phyloP scores from a whole-genome alignment of 2,888 invertebrate genomes.

The Neocrepidodera transversa region DNA sequence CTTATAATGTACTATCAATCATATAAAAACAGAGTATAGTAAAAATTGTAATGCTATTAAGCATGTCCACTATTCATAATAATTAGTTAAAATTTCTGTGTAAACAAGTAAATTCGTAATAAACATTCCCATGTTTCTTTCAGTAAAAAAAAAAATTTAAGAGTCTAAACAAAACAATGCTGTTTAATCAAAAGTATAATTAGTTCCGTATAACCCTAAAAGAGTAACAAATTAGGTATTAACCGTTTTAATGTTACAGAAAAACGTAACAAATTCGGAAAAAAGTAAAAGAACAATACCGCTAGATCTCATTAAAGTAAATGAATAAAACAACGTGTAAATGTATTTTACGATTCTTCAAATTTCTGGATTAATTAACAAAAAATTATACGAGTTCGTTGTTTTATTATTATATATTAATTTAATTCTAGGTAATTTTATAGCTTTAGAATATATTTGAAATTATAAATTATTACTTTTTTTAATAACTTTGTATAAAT shows the following conservation, averaged over 20 bases:
- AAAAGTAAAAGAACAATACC: not conserved
- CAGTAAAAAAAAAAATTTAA: too few species aligned
- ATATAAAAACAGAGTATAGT: too few species aligned
- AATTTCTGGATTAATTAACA: slow-evolving; percentile 5
- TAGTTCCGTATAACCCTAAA: not conserved
- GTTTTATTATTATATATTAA: not conserved
- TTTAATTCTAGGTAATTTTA: not conserved
- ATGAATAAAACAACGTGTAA: not conserved
- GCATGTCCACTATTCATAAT: too few species aligned
- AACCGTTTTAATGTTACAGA: not conserved
- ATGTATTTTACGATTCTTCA: slow-evolving; percentile 1
- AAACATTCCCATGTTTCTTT: too few species aligned
- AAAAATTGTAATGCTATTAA: too few species aligned
- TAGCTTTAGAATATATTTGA: not conserved
- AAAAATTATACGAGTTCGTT: not conserved
- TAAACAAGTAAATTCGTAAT: too few species aligned
- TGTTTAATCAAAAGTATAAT: slow-evolving; percentile 1
- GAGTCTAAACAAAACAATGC: not conserved
- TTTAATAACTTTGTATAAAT: too few species aligned
- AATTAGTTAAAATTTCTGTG: too few species aligned
- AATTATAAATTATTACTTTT: too few species aligned
- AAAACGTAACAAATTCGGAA: not conserved
- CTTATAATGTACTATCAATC: too few species aligned
- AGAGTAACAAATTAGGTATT: slow-evolving; percentile 4
- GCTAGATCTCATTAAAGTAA: slow-evolving; percentile 1